Evolutionary conservation across 2,113 vertebrate genomes (phyloP).

Genomic region (Oncorhynchus clarkii): DNA sequence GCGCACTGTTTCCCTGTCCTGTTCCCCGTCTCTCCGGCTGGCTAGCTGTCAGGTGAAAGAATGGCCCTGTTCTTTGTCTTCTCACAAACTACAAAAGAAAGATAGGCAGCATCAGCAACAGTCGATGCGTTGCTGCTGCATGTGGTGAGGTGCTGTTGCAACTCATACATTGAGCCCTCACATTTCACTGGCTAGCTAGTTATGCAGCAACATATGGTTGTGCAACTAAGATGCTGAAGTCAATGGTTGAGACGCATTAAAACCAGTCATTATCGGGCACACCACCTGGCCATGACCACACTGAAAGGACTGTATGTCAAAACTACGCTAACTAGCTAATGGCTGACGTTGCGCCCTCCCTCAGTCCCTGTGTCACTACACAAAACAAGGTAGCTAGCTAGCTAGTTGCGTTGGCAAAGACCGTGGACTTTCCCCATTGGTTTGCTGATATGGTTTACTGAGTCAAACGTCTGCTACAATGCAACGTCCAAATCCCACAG

Average conservation of each 20-base stretch:
- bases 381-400: too few species aligned
- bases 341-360: too few species aligned
- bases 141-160: slow-evolving; percentile 49
- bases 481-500: too few species aligned
- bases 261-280: too few species aligned
- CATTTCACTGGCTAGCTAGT: not conserved
- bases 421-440: too few species aligned
- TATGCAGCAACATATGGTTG: slow-evolving; percentile 16
- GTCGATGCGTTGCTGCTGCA: slow-evolving; percentile 1
- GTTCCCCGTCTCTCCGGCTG: slow-evolving; percentile 82
- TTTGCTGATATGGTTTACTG: too few species aligned
- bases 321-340: too few species aligned
- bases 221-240: slow-evolving; percentile 13
- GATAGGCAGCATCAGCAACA: not conserved
- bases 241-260: not conserved
- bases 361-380: too few species aligned
- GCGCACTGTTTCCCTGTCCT: slow-evolving; percentile 79
- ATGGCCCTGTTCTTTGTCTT: slow-evolving; percentile 20
- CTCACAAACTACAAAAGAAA: slow-evolving; percentile 24
- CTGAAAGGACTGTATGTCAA: too few species aligned
- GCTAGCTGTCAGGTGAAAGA: slow-evolving; percentile 43
- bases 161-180: slow-evolving; percentile 3
- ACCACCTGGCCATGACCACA: too few species aligned
- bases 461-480: too few species aligned
- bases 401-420: too few species aligned